These are phyloP conservation scores for Hemicordylus capensis DNA, from an alignment of 2,113 vertebrate genomes.

Conservation along the genomic window DNA sequence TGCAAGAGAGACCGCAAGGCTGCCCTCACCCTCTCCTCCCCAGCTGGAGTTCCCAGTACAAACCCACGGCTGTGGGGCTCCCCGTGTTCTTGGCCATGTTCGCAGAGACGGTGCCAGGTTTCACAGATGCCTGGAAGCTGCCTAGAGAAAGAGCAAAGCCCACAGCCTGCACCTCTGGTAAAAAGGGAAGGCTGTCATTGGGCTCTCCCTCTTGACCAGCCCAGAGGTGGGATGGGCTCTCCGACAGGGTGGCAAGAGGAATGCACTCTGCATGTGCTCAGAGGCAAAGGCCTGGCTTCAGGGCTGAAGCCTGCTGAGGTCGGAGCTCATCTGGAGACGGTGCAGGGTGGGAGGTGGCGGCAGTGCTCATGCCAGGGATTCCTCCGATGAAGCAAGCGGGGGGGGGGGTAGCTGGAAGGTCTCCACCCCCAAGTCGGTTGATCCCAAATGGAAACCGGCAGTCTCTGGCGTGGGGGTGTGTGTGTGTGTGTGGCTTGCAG, in stretches of 20 bases:
- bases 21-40: too few species aligned
- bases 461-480: background rate
- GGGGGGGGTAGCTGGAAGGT: background rate
- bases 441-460: background rate
- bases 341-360: rapidly evolving
- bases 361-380: background rate
- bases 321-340: too few species aligned
- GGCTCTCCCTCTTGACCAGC: background rate
- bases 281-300: background rate
- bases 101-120: too few species aligned
- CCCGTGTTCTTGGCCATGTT: background rate
- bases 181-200: background rate
- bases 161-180: background rate
- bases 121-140: background rate
- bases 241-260: background rate
- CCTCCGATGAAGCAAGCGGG: background rate
- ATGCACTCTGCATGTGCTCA: background rate
- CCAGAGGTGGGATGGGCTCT: background rate
- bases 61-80: background rate
- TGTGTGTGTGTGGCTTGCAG: background rate
- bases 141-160: too few species aligned
- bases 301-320: too few species aligned
- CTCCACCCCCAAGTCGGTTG: background rate
- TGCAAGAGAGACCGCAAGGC: too few species aligned
- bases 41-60: too few species aligned